Conservation (phyloP, 2,797 vertebrate species). For the Centroberyx gerrardi region DNA sequence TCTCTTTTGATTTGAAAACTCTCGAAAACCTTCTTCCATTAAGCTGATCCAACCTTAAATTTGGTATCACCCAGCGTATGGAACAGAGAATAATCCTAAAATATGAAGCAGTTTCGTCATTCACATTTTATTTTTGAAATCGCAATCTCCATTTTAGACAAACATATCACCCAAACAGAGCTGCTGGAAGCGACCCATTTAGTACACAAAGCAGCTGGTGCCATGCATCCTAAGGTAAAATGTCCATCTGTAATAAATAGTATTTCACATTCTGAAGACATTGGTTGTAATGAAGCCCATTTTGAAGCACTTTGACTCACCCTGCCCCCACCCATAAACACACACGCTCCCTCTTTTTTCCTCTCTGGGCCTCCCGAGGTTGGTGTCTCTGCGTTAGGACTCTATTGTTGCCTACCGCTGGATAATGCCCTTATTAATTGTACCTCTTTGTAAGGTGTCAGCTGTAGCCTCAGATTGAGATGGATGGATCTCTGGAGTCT, state of each 20-base stretch:
- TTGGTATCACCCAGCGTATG: neutral
- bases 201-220: conserved; percentile 59
- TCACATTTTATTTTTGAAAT: conserved; percentile 1
- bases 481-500: conserved; percentile 87
- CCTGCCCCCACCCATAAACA: conserved; percentile 81
- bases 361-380: conserved; percentile 85
- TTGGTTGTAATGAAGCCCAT: conserved; percentile 85
- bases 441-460: conserved; percentile 88
- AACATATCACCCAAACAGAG: conserved; percentile 2
- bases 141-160: conserved; percentile 4
- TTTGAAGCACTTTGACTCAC: conserved; percentile 79
- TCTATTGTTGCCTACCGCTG: conserved; percentile 85
- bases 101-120: neutral
- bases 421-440: conserved; percentile 92
- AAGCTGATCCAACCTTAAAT: neutral
- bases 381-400: conserved; percentile 88
- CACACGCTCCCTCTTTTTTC: conserved; percentile 70
- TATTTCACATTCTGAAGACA: conserved; percentile 84
- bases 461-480: conserved; percentile 89
- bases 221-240: conserved; percentile 68
- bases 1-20: neutral
- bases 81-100: neutral
- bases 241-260: conserved; percentile 79
- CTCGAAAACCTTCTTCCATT: neutral
- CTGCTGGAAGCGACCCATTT: conserved; percentile 56